These are phyloP conservation scores for Lasioglossum figueresi DNA, from an alignment of 2,888 invertebrate species.

Conservation along the genomic window DNA sequence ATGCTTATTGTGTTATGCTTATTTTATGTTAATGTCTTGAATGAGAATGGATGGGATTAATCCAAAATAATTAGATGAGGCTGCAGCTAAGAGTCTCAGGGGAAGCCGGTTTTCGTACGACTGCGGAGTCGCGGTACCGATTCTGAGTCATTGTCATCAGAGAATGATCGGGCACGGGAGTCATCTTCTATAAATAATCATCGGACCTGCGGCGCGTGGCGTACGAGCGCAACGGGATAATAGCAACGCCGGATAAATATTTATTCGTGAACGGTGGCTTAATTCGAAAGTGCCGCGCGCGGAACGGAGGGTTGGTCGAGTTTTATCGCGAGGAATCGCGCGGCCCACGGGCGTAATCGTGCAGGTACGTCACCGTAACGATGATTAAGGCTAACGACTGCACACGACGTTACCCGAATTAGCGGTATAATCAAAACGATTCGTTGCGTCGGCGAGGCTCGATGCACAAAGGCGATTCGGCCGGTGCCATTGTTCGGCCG, in stretches of 20 bases:
- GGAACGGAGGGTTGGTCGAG: neutral
- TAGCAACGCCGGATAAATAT: neutral
- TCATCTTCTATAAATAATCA: slow-evolving; percentile 4
- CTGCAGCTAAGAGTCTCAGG: neutral
- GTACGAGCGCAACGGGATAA: slow-evolving; percentile 19
- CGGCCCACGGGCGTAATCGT: neutral
- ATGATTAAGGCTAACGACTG: slow-evolving; percentile 49
- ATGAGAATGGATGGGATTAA: neutral
- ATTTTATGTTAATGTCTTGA: neutral
- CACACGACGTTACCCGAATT: slow-evolving; percentile 37
- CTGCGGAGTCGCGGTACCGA: neutral
- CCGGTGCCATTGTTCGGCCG: neutral
- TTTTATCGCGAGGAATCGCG: neutral
- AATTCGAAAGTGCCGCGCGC: neutral
- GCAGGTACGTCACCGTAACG: slow-evolving; percentile 30
- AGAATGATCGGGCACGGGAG: neutral
- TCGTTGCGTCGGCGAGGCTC: slow-evolving; percentile 10
- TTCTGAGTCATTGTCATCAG: neutral
- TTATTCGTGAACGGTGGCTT: neutral
- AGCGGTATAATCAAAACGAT: slow-evolving; percentile 42
- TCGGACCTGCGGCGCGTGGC: neutral
- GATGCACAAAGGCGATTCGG: neutral
- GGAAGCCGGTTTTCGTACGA: neutral
- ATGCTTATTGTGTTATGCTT: too few species aligned
- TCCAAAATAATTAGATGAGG: neutral